Base-by-base conservation (phyloP, 2,797 vertebrate species). In the Melanotaenia parkinsoni region DNA sequence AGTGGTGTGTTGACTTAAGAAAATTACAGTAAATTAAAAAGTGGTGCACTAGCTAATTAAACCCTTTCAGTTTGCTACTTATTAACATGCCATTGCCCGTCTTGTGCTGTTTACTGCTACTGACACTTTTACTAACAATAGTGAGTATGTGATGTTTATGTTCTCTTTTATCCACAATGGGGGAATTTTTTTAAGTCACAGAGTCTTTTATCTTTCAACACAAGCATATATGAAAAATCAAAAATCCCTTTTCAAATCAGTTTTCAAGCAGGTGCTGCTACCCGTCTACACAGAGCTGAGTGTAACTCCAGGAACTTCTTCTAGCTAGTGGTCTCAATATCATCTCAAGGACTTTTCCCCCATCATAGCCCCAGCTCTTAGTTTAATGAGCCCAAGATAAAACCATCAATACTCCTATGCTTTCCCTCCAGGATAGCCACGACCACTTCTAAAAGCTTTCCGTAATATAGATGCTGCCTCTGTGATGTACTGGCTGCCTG, bases 311-410 rank as follows among this genome's bases (percentile, higher is more conserved):
- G 65, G 76, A 89, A 81, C 60, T 83, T 53, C 14, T 58, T 77
- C 33, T 13, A 53, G 72, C 83, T 63, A 30, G 11, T 7, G 72
- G 76, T 86, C 86, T 92, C 89, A 94, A 93, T 82, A 74, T 93
- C 93, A 94, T 37, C 72, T 72, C 92, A 95, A 95, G 94, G 95
- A 87, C 92, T 88, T 91, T 84, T 77, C 72, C 54, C 38, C 75
- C 88, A 88, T 90, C 89, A 77, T 88, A 43, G 82, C 81, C 79
- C 69, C 72, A 51, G 94, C 94, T 95, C 90, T 95, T 95, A 95
- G 92, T 76, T 86, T 94, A 95, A 95, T 95, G 94, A 94, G 91
- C 84, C 89, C 63, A 12, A 89, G 93, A 95, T 95, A 94, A 94
- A 94, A 91, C 88, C 92, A 94, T 95, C 90, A 91, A 93, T 95